phyloP scores from a whole-genome alignment of 2,888 invertebrate genomes.

The Gerris lacustris region DNA sequence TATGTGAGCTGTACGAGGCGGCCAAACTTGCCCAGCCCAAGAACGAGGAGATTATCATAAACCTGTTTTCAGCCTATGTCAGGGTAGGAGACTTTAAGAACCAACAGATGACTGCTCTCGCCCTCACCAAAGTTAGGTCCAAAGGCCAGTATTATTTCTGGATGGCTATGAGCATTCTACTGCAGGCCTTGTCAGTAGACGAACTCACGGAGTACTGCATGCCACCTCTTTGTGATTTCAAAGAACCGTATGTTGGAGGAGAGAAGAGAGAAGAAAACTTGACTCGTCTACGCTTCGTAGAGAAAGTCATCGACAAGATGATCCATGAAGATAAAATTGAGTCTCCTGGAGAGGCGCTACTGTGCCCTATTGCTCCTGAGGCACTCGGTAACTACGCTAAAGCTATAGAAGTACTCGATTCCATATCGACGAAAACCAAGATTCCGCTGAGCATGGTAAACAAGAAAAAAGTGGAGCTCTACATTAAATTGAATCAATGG shows the following conservation, averaged over 20 bases:
- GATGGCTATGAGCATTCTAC: constrained; percentile 92
- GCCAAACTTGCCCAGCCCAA: constrained; percentile 73
- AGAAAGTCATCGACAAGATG: constrained; percentile 85
- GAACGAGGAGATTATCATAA: constrained; percentile 84
- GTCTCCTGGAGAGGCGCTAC: constrained; percentile 83
- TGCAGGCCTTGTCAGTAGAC: constrained; percentile 53
- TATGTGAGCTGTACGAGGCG: constrained; percentile 77
- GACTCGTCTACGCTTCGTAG: constrained; percentile 74
- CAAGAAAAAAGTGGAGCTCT: constrained; percentile 55
- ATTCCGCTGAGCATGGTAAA: constrained; percentile 37
- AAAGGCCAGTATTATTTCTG: constrained; percentile 97
- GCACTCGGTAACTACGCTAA: constrained; percentile 57
- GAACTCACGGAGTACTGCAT: constrained; percentile 11
- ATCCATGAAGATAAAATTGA: constrained; percentile 77
- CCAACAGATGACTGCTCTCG: constrained; percentile 81
- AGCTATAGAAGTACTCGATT: constrained; percentile 66
- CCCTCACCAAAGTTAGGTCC: constrained; percentile 76
- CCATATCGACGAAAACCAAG: constrained; percentile 54
- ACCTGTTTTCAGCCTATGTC: constrained; percentile 92
- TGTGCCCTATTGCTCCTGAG: constrained; percentile 74
- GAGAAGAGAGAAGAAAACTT: constrained; percentile 38
- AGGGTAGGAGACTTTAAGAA: constrained; percentile 76
- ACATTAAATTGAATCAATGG: constrained; percentile 63
- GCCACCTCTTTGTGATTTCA: constrained; percentile 7
- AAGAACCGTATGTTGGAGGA: neutral